Conservation (phyloP, 2,113 vertebrate species). For the Steatornis caripensis region DNA sequence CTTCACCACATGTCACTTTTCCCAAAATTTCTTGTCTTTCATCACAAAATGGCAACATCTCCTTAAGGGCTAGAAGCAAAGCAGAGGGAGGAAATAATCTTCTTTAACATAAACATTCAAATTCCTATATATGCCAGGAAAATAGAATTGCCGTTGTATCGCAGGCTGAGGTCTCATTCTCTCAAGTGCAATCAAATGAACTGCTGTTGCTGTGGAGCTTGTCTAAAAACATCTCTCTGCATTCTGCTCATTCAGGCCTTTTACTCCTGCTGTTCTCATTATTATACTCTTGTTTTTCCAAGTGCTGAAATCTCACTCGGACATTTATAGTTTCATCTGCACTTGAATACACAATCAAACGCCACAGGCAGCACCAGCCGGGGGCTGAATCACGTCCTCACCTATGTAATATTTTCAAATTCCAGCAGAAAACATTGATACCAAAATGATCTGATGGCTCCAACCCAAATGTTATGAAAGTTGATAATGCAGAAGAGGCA, state of each 20-base stretch:
- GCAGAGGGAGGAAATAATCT: background rate
- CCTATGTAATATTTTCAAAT: background rate
- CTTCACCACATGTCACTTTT: background rate
- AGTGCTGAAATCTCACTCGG: background rate
- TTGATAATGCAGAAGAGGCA: background rate
- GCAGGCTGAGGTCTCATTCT: background rate
- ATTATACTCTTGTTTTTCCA: conserved; percentile 15
- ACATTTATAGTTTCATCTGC: conserved; percentile 14
- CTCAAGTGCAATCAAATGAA: background rate
- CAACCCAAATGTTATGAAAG: background rate
- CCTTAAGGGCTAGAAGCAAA: background rate
- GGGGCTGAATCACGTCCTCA: background rate
- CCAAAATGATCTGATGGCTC: background rate
- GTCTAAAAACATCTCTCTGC: conserved; percentile 11
- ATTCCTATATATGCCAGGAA: background rate
- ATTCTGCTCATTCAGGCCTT: conserved; percentile 12
- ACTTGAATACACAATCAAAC: background rate
- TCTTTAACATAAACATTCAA: background rate
- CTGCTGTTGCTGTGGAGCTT: conserved; percentile 10
- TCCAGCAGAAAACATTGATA: background rate
- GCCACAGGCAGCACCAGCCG: background rate
- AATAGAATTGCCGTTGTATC: background rate
- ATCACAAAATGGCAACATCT: background rate
- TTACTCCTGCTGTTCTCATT: background rate
- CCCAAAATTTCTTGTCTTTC: background rate